Percentiles rank a stretch among this genome's conserved stretches.
Evolutionary conservation across 2,888 invertebrate genomes (phyloP).

Genomic region (Acanthacorydalis orientalis): DNA sequence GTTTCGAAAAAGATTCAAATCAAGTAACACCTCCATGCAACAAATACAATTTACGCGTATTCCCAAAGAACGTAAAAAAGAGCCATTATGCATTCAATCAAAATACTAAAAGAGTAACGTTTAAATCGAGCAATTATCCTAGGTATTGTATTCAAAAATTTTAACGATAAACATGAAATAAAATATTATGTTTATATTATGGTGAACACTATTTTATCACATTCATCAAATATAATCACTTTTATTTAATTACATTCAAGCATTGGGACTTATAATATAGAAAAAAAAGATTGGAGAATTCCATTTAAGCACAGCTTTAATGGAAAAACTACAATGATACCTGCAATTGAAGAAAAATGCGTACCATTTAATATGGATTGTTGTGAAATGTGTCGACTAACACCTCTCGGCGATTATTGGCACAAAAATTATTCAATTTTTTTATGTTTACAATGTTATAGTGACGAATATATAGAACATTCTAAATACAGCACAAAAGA

Average conservation of each 20-base stretch:
- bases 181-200: background rate
- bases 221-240: no score
- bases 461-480: slow-evolving; percentile 18
- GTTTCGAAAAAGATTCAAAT: background rate
- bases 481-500: slow-evolving; percentile 17
- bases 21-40: background rate
- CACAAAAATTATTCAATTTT: slow-evolving; percentile 21
- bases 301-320: slow-evolving; percentile 26
- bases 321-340: slow-evolving; percentile 23
- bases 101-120: background rate
- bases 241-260: background rate
- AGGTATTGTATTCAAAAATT: background rate
- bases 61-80: background rate
- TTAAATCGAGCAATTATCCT: background rate
- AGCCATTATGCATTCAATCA: background rate
- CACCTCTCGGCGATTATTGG: slow-evolving; percentile 32
- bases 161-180: background rate
- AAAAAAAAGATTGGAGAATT: slow-evolving; percentile 18
- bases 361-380: slow-evolving; percentile 21
- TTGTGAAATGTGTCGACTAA: slow-evolving; percentile 25
- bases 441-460: slow-evolving; percentile 28
- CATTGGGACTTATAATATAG: background rate
- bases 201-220: background rate
- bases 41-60: background rate
- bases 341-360: slow-evolving; percentile 28